phyloP scores from a whole-genome alignment of 2,113 vertebrate species.

The Circaetus gallicus region DNA sequence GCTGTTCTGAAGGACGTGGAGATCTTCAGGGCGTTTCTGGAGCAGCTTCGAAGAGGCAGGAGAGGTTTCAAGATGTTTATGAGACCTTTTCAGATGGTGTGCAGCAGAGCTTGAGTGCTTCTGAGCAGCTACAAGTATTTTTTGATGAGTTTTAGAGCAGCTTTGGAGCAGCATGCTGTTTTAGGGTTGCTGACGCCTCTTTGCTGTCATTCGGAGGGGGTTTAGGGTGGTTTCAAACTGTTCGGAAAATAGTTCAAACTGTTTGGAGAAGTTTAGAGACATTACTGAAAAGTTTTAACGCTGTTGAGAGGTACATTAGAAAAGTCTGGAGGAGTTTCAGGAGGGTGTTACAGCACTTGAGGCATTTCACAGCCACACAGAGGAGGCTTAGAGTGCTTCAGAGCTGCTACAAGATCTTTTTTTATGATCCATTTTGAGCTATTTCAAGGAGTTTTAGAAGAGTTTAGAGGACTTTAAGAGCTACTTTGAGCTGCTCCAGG shows the following conservation, averaged over 20 bases:
- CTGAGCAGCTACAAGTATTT: not conserved
- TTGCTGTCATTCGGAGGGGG: fast-evolving
- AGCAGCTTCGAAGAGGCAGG: not conserved
- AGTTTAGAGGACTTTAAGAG: not conserved
- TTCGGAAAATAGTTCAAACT: not conserved
- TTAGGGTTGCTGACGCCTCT: not conserved
- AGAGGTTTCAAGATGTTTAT: not conserved
- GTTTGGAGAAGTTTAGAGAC: not conserved
- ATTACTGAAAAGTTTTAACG: not conserved
- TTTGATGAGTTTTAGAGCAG: not conserved
- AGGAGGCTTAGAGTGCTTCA: not conserved
- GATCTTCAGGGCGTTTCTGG: not conserved
- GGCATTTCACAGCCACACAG: not conserved
- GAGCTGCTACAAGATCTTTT: not conserved
- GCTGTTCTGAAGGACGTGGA: not conserved
- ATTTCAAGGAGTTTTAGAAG: not conserved
- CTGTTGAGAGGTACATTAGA: not conserved
- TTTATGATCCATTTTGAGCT: not conserved
- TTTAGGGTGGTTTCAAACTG: not conserved
- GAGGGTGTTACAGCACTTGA: not conserved
- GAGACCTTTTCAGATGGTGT: not conserved
- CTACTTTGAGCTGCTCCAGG: not conserved
- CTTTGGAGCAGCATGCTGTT: fast-evolving
- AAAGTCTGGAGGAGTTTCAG: not conserved
- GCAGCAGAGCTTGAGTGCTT: not conserved